Percentiles rank a stretch among this genome's conserved stretches.
phyloP scores from a whole-genome alignment of 2,797 vertebrate species.

The Clangula hyemalis region DNA sequence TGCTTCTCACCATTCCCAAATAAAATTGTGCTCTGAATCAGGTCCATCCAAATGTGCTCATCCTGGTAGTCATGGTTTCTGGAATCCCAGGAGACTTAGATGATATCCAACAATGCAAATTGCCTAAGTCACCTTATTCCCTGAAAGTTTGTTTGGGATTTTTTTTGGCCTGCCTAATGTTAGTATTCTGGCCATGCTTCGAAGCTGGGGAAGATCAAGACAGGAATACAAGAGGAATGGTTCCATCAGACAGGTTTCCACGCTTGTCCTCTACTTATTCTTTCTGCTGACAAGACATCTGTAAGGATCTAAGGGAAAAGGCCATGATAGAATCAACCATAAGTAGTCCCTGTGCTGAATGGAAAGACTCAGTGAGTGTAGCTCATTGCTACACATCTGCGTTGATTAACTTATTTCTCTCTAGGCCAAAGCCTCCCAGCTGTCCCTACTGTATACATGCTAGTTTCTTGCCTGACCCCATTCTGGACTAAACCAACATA shows the following conservation, averaged over 20 bases:
- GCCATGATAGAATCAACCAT: neutral
- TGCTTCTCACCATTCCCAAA: neutral
- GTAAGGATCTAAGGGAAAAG: neutral
- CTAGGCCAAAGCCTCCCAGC: neutral
- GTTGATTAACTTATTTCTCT: neutral
- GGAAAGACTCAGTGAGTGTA: neutral
- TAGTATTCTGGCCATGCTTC: neutral
- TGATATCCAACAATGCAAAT: neutral
- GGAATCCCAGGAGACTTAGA: neutral
- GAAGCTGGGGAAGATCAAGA: neutral
- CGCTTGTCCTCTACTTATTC: neutral
- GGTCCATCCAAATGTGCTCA: neutral
- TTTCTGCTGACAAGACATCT: neutral
- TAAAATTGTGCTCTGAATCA: neutral
- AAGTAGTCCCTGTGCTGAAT: neutral
- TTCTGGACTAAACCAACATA: neutral
- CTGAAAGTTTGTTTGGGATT: neutral
- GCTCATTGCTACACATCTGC: neutral
- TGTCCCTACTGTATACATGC: neutral
- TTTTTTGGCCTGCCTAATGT: neutral
- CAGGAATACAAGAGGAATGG: neutral
- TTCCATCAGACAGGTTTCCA: neutral
- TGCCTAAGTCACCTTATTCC: neutral
- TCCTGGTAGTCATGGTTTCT: neutral
- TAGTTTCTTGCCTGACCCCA: neutral